Percentiles rank a stretch among this genome's conserved stretches.
Evolutionary conservation across 2,113 vertebrate species (phyloP).

Genomic region (Chrysochloris asiatica): DNA sequence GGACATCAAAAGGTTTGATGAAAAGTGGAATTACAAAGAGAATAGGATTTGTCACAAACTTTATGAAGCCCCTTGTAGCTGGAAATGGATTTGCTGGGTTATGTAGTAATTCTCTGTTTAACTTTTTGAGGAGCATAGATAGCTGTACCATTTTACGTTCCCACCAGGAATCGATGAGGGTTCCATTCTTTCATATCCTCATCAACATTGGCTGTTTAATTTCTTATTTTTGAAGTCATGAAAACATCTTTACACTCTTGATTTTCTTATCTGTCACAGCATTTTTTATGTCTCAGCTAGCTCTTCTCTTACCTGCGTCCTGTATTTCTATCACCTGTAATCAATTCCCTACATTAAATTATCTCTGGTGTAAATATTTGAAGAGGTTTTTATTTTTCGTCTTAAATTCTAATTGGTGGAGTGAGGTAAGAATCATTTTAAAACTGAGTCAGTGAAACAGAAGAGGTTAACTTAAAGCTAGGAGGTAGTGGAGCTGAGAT

Average conservation of each 20-base stretch:
- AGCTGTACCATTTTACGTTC: neutral
- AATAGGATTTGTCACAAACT: too few relatives aligned
- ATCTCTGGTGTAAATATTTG: neutral
- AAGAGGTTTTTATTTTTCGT: neutral
- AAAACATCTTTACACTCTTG: conserved; percentile 19
- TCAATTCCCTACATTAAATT: neutral
- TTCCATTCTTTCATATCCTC: neutral
- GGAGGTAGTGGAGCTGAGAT: neutral
- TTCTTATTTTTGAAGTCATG: neutral
- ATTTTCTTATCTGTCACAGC: neutral
- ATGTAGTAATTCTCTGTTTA: neutral
- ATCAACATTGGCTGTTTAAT: neutral
- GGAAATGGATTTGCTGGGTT: neutral
- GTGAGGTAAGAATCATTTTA: neutral
- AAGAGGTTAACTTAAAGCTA: neutral
- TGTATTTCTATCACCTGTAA: neutral
- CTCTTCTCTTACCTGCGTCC: neutral
- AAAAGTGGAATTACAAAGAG: too few relatives aligned
- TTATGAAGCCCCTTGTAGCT: too few relatives aligned
- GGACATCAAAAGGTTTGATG: too few relatives aligned
- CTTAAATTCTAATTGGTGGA: neutral
- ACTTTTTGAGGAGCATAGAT: neutral
- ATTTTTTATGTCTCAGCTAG: neutral
- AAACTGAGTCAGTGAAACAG: neutral
- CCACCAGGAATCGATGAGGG: neutral